phyloP scores from a whole-genome alignment of 2,888 invertebrate species.

The Hirudinaria manillensis region DNA sequence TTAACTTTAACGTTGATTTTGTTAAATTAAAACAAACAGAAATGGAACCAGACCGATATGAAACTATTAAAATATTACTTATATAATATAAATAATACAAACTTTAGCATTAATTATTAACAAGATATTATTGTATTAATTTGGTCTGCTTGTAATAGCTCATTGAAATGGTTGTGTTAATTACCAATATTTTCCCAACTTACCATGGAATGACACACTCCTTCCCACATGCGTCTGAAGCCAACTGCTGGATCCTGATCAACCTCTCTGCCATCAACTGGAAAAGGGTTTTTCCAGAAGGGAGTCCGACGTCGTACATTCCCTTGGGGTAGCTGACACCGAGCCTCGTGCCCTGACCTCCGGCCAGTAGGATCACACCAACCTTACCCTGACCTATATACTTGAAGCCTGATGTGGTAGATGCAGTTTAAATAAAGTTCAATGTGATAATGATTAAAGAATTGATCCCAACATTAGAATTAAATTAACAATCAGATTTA shows the following conservation, averaged over 20 bases:
- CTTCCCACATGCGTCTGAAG: constrained; percentile 63
- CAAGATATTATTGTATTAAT: too few species aligned
- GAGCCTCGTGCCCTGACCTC: constrained; percentile 93
- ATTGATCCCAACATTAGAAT: not conserved
- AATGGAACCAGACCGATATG: too few species aligned
- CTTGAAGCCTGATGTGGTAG: constrained; percentile 44
- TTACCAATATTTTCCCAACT: not conserved
- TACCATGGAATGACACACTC: constrained; percentile 57
- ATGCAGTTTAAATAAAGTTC: not conserved
- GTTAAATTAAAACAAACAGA: too few species aligned
- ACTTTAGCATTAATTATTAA: too few species aligned
- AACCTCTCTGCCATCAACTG: constrained; percentile 94
- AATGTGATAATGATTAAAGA: constrained; percentile 2
- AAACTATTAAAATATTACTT: too few species aligned
- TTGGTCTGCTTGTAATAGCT: too few species aligned
- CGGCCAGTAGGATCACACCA: constrained; percentile 75
- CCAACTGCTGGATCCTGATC: constrained; percentile 69
- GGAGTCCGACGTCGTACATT: constrained; percentile 86
- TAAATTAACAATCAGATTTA: not conserved
- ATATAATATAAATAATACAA: too few species aligned
- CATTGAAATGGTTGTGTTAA: too few species aligned
- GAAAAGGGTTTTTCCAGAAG: constrained; percentile 81
- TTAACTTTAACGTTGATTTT: too few species aligned
- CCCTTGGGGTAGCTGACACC: constrained; percentile 94
- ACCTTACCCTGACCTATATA: constrained; percentile 54